Evolutionary conservation across 2,888 invertebrate species (phyloP), one percentile per base, ranked within the genome.

Genomic region (Suillia variegata): DNA sequence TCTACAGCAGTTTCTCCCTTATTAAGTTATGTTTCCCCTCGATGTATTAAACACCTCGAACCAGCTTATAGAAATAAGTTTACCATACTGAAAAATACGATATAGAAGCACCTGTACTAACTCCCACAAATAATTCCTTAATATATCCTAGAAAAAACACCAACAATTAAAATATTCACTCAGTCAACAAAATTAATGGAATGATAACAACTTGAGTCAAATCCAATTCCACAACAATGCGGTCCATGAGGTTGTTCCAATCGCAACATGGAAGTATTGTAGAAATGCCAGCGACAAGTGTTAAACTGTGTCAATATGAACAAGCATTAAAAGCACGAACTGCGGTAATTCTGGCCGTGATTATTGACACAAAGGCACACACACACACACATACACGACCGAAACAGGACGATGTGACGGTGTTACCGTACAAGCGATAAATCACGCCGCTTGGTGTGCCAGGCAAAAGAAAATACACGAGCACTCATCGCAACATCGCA

Each of bases 171-270:
- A 73, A 73, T 69, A 68, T 68, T 71, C 68, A 59, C 65, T 18
- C 67, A 62, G 73, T 76, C 71, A 74, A 74, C 69, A 74, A 61
- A 66, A 59, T 70, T 72, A 74, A 74, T 74, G 72, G 71, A 74
- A 74, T 73, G 72, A 74, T 75, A 74, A 74, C 74, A 74, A 68
- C 65, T 69, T 67, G 61, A 24, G 18, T 42, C 26, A 17, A 45
- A 45, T 18, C 13, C 17, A 52, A 33, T 31, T 50, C 33, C 33
- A 52, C 24, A 26, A 50, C 15, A 24, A 57, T 61, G 31, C 13
- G 24, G 26, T n/a, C 6, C 12, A 6, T 50, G 50, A 15, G 3
- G 26, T 50, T 49, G 49, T 20, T n/a, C n/a, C n/a, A n/a, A n/a
- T n/a, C 38, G 38, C 38, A 38, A 38, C 38, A 38, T 38, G 38